A percentile compares a stretch with the other conserved stretches of the same genome.
phyloP scores from a whole-genome alignment of 1,140 invertebrate species.

The Drosophila bipectinata region DNA sequence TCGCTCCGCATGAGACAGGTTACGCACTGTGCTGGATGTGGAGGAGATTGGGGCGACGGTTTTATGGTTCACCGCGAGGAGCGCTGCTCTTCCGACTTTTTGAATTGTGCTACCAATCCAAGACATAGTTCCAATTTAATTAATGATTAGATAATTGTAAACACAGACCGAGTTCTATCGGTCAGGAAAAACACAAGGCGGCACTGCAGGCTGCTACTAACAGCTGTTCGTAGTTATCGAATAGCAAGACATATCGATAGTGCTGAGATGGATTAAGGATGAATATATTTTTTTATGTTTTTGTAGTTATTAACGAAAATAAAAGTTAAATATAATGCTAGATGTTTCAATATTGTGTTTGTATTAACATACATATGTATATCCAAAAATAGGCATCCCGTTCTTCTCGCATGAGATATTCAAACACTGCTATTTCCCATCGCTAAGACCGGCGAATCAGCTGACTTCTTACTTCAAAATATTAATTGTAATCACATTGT shows the following conservation, averaged over 20 bases:
- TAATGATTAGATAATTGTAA: slow-evolving; percentile 74
- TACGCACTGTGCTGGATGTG: slow-evolving; percentile 75
- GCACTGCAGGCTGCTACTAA: neutral
- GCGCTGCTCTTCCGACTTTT: slow-evolving; percentile 34
- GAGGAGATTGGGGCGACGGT: slow-evolving; percentile 10
- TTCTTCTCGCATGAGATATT: neutral
- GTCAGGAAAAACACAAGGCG: slow-evolving; percentile 9
- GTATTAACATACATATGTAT: no score
- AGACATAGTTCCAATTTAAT: slow-evolving; percentile 53
- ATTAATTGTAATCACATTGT: slow-evolving; percentile 3
- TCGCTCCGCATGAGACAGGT: slow-evolving; percentile 89
- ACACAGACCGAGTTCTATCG: slow-evolving; percentile 20
- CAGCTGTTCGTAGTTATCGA: slow-evolving; percentile 21
- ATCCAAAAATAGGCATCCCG: no score
- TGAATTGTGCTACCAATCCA: slow-evolving; percentile 58
- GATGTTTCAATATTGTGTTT: no score
- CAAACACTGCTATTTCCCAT: neutral
- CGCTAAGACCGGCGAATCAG: slow-evolving; percentile 14
- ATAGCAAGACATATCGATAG: neutral
- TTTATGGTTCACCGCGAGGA: slow-evolving; percentile 19
- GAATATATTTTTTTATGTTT: no score
- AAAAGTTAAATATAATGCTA: no score
- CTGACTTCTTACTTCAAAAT: slow-evolving; percentile 5
- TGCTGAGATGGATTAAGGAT: no score
- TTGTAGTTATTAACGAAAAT: no score